Percentiles rank a stretch among this genome's conserved stretches.
Conservation (phyloP, 92 coral and sea anemone species). For the Phenganax marumi region DNA sequence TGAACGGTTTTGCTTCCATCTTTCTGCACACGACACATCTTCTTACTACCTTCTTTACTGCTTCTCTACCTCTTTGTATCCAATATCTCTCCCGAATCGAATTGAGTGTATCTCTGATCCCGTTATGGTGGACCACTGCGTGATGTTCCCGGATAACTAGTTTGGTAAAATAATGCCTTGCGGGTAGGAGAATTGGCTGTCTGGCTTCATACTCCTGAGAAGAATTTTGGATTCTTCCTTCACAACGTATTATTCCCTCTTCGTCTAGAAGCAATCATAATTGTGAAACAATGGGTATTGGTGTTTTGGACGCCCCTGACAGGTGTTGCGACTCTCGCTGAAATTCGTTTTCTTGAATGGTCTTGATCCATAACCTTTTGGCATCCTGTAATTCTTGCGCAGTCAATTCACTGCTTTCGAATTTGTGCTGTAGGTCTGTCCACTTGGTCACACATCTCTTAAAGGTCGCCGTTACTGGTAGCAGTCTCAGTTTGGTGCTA, state of each 20-base stretch:
- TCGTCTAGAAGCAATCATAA: no score
- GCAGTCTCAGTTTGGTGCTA: background rate
- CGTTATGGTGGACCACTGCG: constrained; percentile 2
- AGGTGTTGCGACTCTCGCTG: background rate
- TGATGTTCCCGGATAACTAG: background rate
- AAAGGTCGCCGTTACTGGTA: background rate
- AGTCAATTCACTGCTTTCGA: background rate
- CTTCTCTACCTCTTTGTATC: background rate
- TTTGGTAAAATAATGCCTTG: background rate
- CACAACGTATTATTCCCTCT: background rate
- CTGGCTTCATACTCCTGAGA: background rate
- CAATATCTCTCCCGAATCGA: constrained; percentile 9
- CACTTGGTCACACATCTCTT: background rate
- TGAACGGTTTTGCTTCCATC: background rate
- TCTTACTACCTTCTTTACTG: constrained; percentile 1
- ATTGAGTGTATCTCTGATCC: background rate
- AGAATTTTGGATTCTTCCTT: background rate
- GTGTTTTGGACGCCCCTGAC: background rate
- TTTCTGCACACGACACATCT: constrained; percentile 1
- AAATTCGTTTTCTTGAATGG: background rate
- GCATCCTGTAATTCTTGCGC: background rate
- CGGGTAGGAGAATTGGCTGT: background rate
- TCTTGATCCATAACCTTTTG: background rate
- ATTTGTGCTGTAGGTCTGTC: background rate
- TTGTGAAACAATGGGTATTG: no score